A percentile compares a stretch with the other conserved stretches of the same genome.
Evolutionary conservation across 2,113 vertebrate genomes (phyloP).

Genomic region (Solenodon paradoxus): DNA sequence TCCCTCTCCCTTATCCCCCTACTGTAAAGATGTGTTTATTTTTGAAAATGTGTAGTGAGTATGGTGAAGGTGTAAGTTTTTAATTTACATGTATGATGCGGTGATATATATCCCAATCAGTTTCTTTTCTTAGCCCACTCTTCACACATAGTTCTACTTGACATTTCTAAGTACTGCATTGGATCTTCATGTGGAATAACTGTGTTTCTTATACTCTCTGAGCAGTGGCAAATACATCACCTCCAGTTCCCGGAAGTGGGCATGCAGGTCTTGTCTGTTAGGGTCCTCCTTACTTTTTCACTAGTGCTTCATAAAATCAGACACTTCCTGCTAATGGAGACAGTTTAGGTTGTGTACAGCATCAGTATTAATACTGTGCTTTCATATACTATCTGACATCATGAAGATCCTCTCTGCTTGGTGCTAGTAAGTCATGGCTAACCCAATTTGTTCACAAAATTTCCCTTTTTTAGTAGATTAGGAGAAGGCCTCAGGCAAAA

Average conservation of each 20-base stretch:
- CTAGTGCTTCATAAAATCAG: not conserved
- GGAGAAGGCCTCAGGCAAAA: not conserved
- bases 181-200: not conserved
- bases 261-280: not conserved
- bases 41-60: not conserved
- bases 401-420: not conserved
- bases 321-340: not conserved
- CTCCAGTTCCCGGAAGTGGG: not conserved
- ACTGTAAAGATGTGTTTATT: not conserved
- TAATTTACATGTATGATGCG: not conserved
- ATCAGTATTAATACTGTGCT: not conserved
- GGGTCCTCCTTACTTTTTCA: not conserved
- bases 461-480: not conserved
- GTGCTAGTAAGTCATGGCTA: not conserved
- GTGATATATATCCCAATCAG: not conserved
- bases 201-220: rapidly evolving
- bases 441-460: not conserved
- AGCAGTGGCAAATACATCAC: rapidly evolving
- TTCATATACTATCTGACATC: not conserved
- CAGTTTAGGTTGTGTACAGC: not conserved
- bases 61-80: not conserved
- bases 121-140: not conserved
- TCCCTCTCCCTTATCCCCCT: rapidly evolving
- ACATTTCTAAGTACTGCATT: not conserved
- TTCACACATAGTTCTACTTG: not conserved